These are phyloP conservation scores for Miltochrista miniata DNA, from an alignment of 2,888 invertebrate genomes.

Conservation along the genomic window DNA sequence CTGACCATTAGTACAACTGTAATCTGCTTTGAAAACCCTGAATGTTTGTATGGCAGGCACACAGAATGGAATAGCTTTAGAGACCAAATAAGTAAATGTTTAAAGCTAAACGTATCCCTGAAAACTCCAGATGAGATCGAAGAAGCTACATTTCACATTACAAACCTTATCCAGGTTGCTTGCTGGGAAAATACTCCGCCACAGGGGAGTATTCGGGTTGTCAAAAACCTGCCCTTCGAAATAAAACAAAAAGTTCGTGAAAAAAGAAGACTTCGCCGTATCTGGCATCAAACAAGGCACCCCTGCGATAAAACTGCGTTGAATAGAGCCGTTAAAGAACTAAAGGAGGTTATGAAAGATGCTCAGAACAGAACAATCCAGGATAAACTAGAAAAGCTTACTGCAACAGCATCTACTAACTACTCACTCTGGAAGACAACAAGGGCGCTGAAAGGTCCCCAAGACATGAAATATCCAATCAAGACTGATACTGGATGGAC, in stretches of 20 bases:
- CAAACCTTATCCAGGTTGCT: constrained; percentile 12
- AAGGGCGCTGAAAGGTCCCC: too few relatives aligned
- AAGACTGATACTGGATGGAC: too few relatives aligned
- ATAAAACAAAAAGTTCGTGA: constrained; percentile 7
- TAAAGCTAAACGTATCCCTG: constrained; percentile 10
- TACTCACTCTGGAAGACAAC: too few relatives aligned
- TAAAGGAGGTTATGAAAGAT: too few relatives aligned
- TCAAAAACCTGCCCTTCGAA: background rate
- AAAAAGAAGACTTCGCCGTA: constrained; percentile 16
- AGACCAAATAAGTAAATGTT: constrained; percentile 4
- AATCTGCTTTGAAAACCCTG: background rate
- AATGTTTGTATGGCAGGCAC: constrained; percentile 7
- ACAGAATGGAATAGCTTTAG: constrained; percentile 22
- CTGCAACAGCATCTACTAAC: too few relatives aligned
- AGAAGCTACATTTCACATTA: constrained; percentile 2
- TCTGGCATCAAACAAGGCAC: constrained; percentile 18
- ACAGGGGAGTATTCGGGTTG: background rate
- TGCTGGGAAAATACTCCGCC: constrained; percentile 7
- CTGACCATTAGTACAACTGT: constrained; percentile 7
- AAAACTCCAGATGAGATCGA: constrained; percentile 15
- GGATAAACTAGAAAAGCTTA: too few relatives aligned
- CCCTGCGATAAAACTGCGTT: constrained; percentile 1
- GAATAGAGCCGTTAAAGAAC: too few relatives aligned
- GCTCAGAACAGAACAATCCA: too few relatives aligned
- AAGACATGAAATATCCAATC: too few relatives aligned